These are phyloP conservation scores for Drosophila flavopinicola DNA, from an alignment of 2,888 invertebrate genomes.

Conservation along the genomic window DNA sequence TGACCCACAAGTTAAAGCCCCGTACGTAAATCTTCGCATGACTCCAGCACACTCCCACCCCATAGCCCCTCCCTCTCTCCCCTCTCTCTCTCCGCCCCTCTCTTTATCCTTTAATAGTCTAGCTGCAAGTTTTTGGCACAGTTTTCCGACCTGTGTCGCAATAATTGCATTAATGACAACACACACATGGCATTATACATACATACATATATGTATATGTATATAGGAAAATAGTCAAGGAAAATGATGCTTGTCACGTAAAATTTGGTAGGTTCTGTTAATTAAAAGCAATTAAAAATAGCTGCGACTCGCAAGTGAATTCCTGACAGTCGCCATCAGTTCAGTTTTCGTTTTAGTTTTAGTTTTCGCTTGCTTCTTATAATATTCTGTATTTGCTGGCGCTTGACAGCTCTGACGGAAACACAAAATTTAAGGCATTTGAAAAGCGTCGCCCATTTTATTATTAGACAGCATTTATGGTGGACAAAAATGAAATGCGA, in stretches of 20 bases:
- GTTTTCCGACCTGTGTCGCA: slow-evolving; percentile 20
- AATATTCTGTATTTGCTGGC: slow-evolving; percentile 5
- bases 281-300: slow-evolving; percentile 80
- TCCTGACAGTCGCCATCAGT: slow-evolving; percentile 49
- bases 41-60: slow-evolving; percentile 7
- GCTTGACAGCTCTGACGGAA: slow-evolving; percentile 67
- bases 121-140: slow-evolving; percentile 12
- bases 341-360: slow-evolving; percentile 26
- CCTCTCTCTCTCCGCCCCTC: not conserved
- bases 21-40: slow-evolving; percentile 25
- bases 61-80: not conserved
- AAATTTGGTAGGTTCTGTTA: slow-evolving; percentile 61
- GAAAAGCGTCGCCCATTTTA: slow-evolving; percentile 58
- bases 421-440: slow-evolving; percentile 59
- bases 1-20: slow-evolving; percentile 37
- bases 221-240: slow-evolving; percentile 17
- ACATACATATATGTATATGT: not conserved
- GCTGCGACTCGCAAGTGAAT: slow-evolving; percentile 51
- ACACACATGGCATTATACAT: no score
- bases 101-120: not conserved
- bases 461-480: slow-evolving; percentile 43
- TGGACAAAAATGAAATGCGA: slow-evolving; percentile 17
- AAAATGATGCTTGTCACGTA: slow-evolving; percentile 69
- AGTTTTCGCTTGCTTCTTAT: slow-evolving; percentile 4
- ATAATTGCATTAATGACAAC: slow-evolving; percentile 33